Base-by-base conservation (phyloP, 2,797 vertebrate genomes). In the Poecilia gillii region DNA sequence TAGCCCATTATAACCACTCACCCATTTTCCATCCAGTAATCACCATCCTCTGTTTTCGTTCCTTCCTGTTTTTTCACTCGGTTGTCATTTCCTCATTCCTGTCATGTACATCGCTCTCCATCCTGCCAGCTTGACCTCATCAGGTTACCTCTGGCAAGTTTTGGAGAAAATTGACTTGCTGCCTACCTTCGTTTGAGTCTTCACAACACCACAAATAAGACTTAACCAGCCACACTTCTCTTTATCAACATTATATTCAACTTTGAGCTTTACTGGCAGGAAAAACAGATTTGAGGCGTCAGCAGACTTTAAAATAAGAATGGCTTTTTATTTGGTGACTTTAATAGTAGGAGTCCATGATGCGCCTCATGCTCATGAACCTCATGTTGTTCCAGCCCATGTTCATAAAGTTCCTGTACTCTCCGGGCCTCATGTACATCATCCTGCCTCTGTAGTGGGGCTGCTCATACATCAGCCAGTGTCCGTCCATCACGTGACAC, bases 341-440 rank as follows among this genome's bases (percentile, higher is more conserved):
- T 70, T 16, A 70, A 13, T 70, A 77, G 14, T 41, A 70, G 46
- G 75, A 71, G 46, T 77, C 75, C 62, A 70, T 70, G 75, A 77
- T 77, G 75, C 75, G 75, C 46, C 62, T 77, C 75, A 77, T 77
- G 75, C 75, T 77, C 75, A 77, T 77, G 62, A 77, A 77, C 46
- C 68, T 72, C 66, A 59, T 71, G 68, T 59, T 31, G 39, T 49
- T 12, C 33, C 41, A 31, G 20, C 66, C 76, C 68, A 45, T 71
- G 68, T 78, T 72, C n/a, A 25, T 33, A 28, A 71, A 78, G 66
- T 18, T 78, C 68, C 76, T 72, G 76, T 78, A 78, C 76, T 78
- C 76, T 55, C 68, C 76, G 11, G 76, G 76, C 68, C 76, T 78
- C 76, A 72, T 71, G 51, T 78, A 78, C 66, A 72, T 71, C 76